Percentiles rank a stretch among this genome's conserved stretches.
Conservation (phyloP, 2,797 vertebrate genomes). For the Poecilia wingei region DNA sequence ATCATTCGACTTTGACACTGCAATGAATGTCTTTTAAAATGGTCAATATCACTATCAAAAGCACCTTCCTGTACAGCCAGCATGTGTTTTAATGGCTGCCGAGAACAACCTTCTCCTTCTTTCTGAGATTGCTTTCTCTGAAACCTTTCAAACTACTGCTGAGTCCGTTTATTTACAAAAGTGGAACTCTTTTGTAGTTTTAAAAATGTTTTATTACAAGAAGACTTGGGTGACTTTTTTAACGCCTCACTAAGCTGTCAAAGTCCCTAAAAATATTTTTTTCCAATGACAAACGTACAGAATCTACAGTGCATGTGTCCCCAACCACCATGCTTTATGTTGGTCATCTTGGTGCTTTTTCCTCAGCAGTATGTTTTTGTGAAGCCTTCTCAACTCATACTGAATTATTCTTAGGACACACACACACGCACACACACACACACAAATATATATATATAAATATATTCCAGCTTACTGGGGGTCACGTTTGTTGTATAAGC, state of each 20-base stretch:
- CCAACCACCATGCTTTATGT: not conserved
- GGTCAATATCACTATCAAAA: constrained; percentile 3
- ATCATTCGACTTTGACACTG: not conserved
- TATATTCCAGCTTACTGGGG: constrained; percentile 16
- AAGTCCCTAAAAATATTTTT: constrained; percentile 10
- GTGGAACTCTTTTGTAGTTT: constrained; percentile 25
- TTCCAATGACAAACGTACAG: constrained; percentile 3
- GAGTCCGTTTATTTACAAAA: constrained; percentile 41
- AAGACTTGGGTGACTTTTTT: constrained; percentile 5
- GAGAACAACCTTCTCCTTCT: constrained; percentile 15
- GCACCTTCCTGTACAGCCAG: not conserved
- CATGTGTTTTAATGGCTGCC: not conserved
- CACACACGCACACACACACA: too few relatives aligned
- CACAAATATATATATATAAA: not conserved
- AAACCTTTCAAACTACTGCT: constrained; percentile 21
- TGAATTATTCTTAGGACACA: not conserved
- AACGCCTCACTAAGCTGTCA: not conserved
- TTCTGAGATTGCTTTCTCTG: constrained; percentile 21
- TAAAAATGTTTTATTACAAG: constrained; percentile 16
- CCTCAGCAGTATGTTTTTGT: not conserved
- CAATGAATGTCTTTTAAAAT: not conserved
- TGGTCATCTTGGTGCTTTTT: not conserved
- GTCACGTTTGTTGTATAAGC: constrained; percentile 69
- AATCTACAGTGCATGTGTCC: not conserved
- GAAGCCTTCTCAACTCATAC: not conserved